Percentiles rank a stretch among this genome's conserved stretches.
Conservation (phyloP, 2,797 vertebrate species). For the Distichodus sexfasciatus region DNA sequence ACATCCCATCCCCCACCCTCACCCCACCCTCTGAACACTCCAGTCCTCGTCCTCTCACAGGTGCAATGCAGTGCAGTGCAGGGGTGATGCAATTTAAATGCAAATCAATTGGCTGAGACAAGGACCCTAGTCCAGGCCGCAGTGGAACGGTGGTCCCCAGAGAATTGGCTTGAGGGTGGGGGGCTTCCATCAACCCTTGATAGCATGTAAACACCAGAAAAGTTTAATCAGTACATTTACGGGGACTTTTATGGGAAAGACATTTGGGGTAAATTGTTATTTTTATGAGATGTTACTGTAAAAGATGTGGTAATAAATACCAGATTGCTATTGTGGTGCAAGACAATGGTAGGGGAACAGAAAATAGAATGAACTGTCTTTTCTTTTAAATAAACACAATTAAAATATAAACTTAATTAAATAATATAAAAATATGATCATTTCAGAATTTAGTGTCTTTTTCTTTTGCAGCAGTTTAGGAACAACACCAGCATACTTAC, state of each 20-base stretch:
- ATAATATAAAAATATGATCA: no score
- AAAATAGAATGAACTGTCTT: no score
- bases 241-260: neutral
- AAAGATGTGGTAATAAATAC: no score
- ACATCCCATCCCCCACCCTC: neutral
- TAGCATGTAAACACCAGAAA: neutral
- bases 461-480: no score
- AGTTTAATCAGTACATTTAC: neutral
- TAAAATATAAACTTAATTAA: no score
- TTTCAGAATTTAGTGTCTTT: no score
- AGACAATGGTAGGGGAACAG: no score
- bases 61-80: conserved; percentile 51
- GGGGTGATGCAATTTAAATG: conserved; percentile 74
- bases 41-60: conserved; percentile 45
- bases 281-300: no score
- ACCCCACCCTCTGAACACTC: no score
- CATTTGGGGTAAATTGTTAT: neutral
- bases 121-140: conserved; percentile 54
- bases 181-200: neutral
- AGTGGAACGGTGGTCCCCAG: conserved; percentile 57
- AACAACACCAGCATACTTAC: no score
- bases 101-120: conserved; percentile 63
- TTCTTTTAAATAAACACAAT: no score
- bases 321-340: no score
- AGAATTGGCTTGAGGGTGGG: conserved; percentile 39